Conservation (phyloP, 35 echinoderm and acorn worm genomes). For the Chiridota heheva region DNA sequence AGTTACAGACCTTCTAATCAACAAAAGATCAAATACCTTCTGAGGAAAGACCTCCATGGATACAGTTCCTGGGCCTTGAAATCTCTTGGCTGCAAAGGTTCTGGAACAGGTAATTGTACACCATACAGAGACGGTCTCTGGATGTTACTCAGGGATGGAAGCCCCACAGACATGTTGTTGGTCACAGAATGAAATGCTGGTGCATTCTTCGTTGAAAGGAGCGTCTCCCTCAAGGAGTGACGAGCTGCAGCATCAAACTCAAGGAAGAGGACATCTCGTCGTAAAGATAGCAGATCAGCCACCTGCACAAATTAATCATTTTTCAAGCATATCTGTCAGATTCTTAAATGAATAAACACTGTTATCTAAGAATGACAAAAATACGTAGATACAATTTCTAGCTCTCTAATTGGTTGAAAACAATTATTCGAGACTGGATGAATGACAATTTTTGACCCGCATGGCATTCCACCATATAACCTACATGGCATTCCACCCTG, state of each 20-base stretch:
- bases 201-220: slow-evolving; percentile 77
- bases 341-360: background rate
- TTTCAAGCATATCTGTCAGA: background rate
- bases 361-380: too few relatives aligned
- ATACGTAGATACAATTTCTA: too few relatives aligned
- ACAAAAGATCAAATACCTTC: slow-evolving; percentile 54
- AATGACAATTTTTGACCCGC: too few relatives aligned
- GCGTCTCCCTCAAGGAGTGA: slow-evolving; percentile 84
- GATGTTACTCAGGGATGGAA: slow-evolving; percentile 69
- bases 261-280: slow-evolving; percentile 86
- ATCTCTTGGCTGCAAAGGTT: slow-evolving; percentile 83
- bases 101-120: slow-evolving; percentile 64
- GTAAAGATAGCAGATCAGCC: slow-evolving; percentile 73
- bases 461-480: too few relatives aligned
- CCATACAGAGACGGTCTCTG: slow-evolving; percentile 64
- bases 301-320: slow-evolving; percentile 20
- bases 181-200: slow-evolving; percentile 61
- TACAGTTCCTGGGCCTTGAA: slow-evolving; percentile 64
- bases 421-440: too few relatives aligned
- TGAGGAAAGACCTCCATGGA: slow-evolving; percentile 80
- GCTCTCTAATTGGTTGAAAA: too few relatives aligned
- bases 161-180: slow-evolving; percentile 66
- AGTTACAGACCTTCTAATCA: background rate
- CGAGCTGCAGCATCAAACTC: slow-evolving; percentile 83
- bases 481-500: too few relatives aligned